A percentile compares a stretch with the other conserved stretches of the same genome.
Evolutionary conservation across 2,888 invertebrate genomes (phyloP).

Genomic region (Lacanobia wlatinum): DNA sequence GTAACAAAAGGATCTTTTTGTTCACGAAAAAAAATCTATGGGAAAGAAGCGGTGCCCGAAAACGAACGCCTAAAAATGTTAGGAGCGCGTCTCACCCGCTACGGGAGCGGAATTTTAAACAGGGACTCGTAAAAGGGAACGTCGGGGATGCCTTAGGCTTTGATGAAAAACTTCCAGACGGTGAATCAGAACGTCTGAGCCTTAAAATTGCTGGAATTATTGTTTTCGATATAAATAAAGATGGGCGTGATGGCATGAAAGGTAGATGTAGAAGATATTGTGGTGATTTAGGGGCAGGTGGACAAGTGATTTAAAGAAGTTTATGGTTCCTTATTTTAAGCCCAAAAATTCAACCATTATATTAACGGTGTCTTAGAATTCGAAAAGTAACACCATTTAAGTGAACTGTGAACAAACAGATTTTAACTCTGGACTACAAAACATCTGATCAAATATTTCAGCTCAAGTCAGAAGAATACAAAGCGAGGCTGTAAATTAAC

Average conservation of each 20-base stretch:
- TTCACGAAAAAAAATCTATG: constrained; percentile 77
- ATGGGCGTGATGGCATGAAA: constrained; percentile 50
- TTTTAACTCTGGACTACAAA: constrained; percentile 4
- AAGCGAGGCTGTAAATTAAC: constrained; percentile 8
- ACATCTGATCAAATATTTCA: constrained; percentile 20
- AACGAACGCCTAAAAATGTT: constrained; percentile 88
- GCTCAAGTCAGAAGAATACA: constrained; percentile 14
- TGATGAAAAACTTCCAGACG: constrained; percentile 75
- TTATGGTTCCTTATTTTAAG: constrained; percentile 11
- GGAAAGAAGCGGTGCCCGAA: constrained; percentile 80
- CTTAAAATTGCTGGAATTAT: constrained; percentile 62
- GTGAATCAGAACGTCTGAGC: constrained; percentile 71
- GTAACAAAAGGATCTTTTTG: constrained; percentile 70
- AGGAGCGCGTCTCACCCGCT: constrained; percentile 79
- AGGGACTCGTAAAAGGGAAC: constrained; percentile 84
- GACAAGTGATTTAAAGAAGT: constrained; percentile 23
- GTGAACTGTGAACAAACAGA: constrained; percentile 12
- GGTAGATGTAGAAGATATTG: constrained; percentile 22
- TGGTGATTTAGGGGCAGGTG: constrained; percentile 18
- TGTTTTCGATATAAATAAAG: constrained; percentile 64
- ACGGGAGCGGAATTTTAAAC: constrained; percentile 88
- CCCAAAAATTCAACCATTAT: neutral
- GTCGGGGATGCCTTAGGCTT: constrained; percentile 76
- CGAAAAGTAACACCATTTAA: constrained; percentile 8
- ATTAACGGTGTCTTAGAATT: neutral